These are phyloP conservation scores for Mergus octosetaceus DNA, from an alignment of 2,797 vertebrate species.

Conservation along the genomic window DNA sequence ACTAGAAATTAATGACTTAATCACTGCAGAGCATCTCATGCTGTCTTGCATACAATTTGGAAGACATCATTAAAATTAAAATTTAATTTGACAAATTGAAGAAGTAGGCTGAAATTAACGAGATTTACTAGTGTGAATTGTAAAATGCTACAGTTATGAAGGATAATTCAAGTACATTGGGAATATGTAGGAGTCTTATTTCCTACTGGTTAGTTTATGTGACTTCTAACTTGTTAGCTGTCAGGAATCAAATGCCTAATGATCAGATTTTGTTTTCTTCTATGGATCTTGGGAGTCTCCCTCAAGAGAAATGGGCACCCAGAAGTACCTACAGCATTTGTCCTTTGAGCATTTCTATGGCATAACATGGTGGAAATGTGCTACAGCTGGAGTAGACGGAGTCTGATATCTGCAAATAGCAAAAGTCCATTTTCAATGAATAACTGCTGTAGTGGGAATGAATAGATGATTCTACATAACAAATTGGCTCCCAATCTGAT, in stretches of 20 bases:
- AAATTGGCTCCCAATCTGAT: neutral
- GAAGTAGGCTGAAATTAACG: neutral
- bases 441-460: neutral
- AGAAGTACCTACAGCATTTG: neutral
- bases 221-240: neutral
- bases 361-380: neutral
- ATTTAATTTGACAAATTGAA: constrained; percentile 24
- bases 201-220: neutral
- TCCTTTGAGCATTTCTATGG: neutral
- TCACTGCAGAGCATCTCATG: neutral
- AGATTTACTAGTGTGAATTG: neutral
- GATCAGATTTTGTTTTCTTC: neutral
- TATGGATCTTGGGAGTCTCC: neutral
- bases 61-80: constrained; percentile 9
- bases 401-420: neutral
- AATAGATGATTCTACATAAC: neutral
- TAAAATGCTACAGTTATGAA: neutral
- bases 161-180: neutral
- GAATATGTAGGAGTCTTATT: neutral
- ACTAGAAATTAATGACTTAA: constrained; percentile 39
- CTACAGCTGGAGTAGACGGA: neutral
- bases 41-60: neutral
- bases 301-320: neutral
- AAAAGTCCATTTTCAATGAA: neutral
- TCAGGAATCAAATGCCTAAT: neutral